Evolutionary conservation across 2,113 vertebrate species (phyloP).

Genomic region (Leptosomus discolor): DNA sequence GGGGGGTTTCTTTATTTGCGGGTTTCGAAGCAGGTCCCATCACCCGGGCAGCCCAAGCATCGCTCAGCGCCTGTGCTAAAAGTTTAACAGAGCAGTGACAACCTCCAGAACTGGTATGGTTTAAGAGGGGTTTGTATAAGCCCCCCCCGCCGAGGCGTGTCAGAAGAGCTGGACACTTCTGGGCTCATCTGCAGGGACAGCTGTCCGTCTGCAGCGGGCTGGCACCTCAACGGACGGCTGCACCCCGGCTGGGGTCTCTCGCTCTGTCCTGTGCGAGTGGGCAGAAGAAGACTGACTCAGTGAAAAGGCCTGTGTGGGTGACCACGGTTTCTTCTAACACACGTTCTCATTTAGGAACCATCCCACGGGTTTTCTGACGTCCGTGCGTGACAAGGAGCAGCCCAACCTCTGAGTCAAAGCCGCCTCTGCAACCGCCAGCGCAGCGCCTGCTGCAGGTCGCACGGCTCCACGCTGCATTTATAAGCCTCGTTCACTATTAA

Average conservation of each 20-base stretch:
- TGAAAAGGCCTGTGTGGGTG: neutral
- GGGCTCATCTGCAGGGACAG: neutral
- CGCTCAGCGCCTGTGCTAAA: rapidly evolving
- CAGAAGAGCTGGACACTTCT: neutral
- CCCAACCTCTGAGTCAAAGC: neutral
- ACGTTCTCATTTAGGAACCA: neutral
- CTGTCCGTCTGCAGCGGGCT: neutral
- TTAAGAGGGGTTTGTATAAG: neutral
- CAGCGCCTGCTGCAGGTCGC: neutral
- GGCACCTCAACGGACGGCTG: neutral
- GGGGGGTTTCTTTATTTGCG: neutral
- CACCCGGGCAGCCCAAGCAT: neutral
- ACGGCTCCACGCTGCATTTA: rapidly evolving
- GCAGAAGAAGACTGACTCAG: neutral
- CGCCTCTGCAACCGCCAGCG: neutral
- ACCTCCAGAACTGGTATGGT: neutral
- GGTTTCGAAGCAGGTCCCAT: neutral
- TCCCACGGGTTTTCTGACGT: neutral
- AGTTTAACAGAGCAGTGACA: neutral
- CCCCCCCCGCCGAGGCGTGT: rapidly evolving
- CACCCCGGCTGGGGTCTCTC: neutral
- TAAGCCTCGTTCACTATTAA: neutral
- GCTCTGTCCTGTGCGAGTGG: neutral
- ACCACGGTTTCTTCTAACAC: neutral
- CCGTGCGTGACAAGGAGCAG: rapidly evolving